These are phyloP conservation scores for Athripsodes cinereus DNA, from an alignment of 2,888 invertebrate species.

Conservation along the genomic window DNA sequence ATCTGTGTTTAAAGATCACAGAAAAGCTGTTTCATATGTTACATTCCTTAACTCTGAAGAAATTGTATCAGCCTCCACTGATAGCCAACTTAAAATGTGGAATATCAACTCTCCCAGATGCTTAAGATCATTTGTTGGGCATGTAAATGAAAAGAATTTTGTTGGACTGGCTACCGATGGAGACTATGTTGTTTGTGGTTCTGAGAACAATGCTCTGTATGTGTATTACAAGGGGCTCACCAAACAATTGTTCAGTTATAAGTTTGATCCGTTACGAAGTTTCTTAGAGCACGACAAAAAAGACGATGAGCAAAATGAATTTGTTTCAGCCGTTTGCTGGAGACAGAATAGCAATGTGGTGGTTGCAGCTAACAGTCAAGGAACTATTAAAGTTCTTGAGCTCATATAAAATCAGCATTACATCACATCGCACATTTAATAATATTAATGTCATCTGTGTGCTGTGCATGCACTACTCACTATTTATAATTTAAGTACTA, in stretches of 20 bases:
- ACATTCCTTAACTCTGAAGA: conserved; percentile 81
- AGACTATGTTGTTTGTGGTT: conserved; percentile 89
- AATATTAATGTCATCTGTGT: too few species aligned
- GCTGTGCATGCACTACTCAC: too few species aligned
- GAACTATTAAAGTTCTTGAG: conserved; percentile 84
- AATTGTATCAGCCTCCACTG: conserved; percentile 88
- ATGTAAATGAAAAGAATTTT: conserved; percentile 93
- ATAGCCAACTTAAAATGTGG: conserved; percentile 89
- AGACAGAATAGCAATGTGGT: conserved; percentile 77
- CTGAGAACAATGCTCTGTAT: conserved; percentile 89
- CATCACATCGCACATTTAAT: too few species aligned
- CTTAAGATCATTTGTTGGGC: conserved; percentile 81
- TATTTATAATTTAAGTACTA: too few species aligned
- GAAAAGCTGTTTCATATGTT: conserved; percentile 92
- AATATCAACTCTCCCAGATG: conserved; percentile 73
- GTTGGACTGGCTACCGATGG: conserved; percentile 90
- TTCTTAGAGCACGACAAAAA: conserved; percentile 69
- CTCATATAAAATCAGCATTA: conserved; percentile 62
- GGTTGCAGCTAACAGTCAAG: conserved; percentile 91
- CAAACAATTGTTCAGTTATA: conserved; percentile 78
- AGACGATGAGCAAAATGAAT: conserved; percentile 84
- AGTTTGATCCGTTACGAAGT: conserved; percentile 77
- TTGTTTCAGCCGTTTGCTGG: conserved; percentile 96
- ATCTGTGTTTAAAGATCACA: conserved; percentile 80
- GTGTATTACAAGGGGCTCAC: conserved; percentile 87